Evolutionary conservation across 64 coral and sea anemone species (phyloP).

Genomic region (Montipora foliosa): DNA sequence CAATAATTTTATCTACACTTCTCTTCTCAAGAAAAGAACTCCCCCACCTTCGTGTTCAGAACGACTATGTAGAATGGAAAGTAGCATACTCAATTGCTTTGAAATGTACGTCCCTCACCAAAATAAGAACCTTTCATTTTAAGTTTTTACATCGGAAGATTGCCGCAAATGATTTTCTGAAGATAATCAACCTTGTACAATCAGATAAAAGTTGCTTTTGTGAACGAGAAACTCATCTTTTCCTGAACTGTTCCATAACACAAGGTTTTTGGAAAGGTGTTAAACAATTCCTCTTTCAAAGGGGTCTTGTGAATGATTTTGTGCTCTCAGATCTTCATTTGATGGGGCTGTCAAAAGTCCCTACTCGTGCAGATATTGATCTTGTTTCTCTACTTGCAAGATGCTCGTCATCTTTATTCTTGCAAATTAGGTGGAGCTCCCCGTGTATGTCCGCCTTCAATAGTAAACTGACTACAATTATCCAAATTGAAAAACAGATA

Average conservation of each 20-base stretch:
- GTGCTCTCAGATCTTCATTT: neutral
- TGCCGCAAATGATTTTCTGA: slow-evolving; percentile 1
- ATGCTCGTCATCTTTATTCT: neutral
- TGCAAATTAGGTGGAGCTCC: neutral
- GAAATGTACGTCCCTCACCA: neutral
- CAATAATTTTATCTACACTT: neutral
- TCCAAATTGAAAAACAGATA: too few relatives aligned
- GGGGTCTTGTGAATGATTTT: neutral
- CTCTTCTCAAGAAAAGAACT: neutral
- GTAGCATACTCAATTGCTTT: neutral
- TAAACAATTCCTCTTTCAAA: neutral
- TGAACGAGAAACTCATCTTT: slow-evolving; percentile 14
- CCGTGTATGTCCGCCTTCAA: neutral
- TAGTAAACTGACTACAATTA: too few relatives aligned
- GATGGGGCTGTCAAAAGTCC: neutral
- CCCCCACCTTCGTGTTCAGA: neutral
- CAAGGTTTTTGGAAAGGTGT: neutral
- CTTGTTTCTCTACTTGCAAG: neutral
- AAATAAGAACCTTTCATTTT: neutral
- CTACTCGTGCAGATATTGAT: neutral
- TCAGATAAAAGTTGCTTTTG: slow-evolving; percentile 18
- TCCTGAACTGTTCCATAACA: neutral
- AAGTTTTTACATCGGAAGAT: slow-evolving; percentile 30
- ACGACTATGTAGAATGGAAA: neutral
- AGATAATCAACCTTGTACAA: neutral